Conservation (phyloP, 2,797 vertebrate species). For the Neomorphus geoffroyi region DNA sequence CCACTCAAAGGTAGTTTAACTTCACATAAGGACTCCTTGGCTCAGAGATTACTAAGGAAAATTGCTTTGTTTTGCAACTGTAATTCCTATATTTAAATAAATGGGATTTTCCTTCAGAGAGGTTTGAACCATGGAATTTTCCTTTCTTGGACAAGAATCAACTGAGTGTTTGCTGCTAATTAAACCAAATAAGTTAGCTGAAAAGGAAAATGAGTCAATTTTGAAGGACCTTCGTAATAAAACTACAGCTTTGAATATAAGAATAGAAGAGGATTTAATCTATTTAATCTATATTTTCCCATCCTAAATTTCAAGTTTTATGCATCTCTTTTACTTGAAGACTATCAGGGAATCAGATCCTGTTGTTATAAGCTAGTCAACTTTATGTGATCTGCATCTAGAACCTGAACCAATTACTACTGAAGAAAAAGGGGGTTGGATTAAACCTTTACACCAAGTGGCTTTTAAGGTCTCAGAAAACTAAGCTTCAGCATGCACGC, state of each 20-base stretch:
- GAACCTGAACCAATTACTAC: neutral
- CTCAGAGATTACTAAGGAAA: constrained; percentile 48
- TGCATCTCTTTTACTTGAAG: neutral
- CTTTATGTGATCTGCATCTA: neutral
- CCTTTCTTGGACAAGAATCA: constrained; percentile 53
- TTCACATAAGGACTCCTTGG: constrained; percentile 35
- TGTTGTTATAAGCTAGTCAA: neutral
- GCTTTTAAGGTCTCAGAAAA: neutral
- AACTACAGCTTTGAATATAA: neutral
- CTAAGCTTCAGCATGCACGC: neutral
- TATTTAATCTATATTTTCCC: too few species aligned
- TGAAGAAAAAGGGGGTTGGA: neutral
- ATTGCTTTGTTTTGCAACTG: constrained; percentile 7
- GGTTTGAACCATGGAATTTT: constrained; percentile 53
- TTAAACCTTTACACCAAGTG: neutral
- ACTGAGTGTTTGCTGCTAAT: constrained; percentile 41
- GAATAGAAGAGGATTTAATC: neutral
- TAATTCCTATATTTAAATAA: constrained; percentile 51
- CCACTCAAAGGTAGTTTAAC: constrained; percentile 55
- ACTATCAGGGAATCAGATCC: neutral
- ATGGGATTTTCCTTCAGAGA: constrained; percentile 58
- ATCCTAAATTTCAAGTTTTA: neutral
- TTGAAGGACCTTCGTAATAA: neutral
- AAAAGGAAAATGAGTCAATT: constrained; percentile 9
- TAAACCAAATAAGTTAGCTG: constrained; percentile 33